phyloP scores from a whole-genome alignment of 2,797 vertebrate species.

The Peromyscus melanophrys region DNA sequence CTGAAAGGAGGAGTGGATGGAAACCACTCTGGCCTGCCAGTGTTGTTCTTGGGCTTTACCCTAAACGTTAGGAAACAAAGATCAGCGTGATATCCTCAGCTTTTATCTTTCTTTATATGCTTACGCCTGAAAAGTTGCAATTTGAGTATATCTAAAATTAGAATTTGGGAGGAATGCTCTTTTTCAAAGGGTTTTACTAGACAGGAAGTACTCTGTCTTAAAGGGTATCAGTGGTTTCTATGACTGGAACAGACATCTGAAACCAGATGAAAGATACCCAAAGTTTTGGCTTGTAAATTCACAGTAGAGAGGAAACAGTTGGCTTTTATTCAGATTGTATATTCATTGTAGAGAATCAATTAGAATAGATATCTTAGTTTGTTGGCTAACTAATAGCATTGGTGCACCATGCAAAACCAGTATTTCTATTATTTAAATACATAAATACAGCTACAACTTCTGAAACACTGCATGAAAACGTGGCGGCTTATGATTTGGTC shows the following conservation, averaged over 20 bases:
- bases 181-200: conserved; percentile 65
- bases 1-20: conserved; percentile 23
- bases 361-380: conserved; percentile 59
- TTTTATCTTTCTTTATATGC: conserved; percentile 44
- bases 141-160: conserved; percentile 69
- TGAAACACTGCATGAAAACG: conserved; percentile 54
- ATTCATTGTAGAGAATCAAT: conserved; percentile 57
- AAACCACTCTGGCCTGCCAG: not conserved
- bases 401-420: conserved; percentile 35
- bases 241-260: conserved; percentile 65
- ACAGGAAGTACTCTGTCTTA: conserved; percentile 66
- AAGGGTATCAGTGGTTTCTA: conserved; percentile 50
- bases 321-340: conserved; percentile 47
- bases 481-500: conserved; percentile 14
- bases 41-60: conserved; percentile 30
- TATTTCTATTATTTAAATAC: conserved; percentile 58
- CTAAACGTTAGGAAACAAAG: conserved; percentile 54
- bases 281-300: conserved; percentile 52
- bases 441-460: conserved; percentile 51
- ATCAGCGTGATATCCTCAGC: not conserved
- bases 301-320: conserved; percentile 50
- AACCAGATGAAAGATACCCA: conserved; percentile 64
- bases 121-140: conserved; percentile 22
- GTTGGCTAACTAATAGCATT: conserved; percentile 51
- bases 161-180: conserved; percentile 56